Evolutionary conservation across 2,797 vertebrate species (phyloP), one percentile per base, ranked within the genome.

Genomic region (Sternarchorhynchus goeldii): DNA sequence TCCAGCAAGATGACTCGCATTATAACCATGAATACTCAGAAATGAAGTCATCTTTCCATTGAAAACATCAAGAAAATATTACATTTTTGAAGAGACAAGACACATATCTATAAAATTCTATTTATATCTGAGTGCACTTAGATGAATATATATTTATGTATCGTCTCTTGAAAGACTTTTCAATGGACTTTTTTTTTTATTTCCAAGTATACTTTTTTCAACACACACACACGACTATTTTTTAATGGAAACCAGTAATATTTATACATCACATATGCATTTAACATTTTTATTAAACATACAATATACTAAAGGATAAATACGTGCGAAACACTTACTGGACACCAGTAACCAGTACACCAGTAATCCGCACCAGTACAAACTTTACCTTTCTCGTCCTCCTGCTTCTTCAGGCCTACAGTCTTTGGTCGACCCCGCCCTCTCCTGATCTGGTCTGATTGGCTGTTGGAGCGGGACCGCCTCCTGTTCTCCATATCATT

Each of bases 391-490:
- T 95, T 97, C 83, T 99, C 97, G 68, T 98, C 97, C 67, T 99
- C 96, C 0, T 95, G 96, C 56, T 97, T 99, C 92, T 96, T 99
- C 65, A 95, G 90, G 17, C 96, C 93, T 39, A 94, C 92, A 17
- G 94, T 95, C 86, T 98, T 99, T 2, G 96, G 97, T 87, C 97
- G 84, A 69, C 97, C 96, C 80, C 97, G 91, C 58, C 97, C 96
- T 85, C 97, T 91, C 65, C 97, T 93, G 88, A 94, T 96, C 45
- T 95, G 93, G 83, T 99, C 97, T 53, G 96, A 97, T 67, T 98
- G 97, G 88, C 96, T 97, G 89, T 96, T 97, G 84, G 95, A 91
- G 66, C 96, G 93, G 67, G 95, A 93, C 20, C 94, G 89, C 76
- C 95, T 95, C 84, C 95, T 92, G 90, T 98, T 98, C 85, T 99